Percentiles rank a stretch among this genome's conserved stretches.
These are phyloP conservation scores for Melipona quadrifasciata DNA, from an alignment of 1,140 invertebrate genomes.

Conservation along the genomic window DNA sequence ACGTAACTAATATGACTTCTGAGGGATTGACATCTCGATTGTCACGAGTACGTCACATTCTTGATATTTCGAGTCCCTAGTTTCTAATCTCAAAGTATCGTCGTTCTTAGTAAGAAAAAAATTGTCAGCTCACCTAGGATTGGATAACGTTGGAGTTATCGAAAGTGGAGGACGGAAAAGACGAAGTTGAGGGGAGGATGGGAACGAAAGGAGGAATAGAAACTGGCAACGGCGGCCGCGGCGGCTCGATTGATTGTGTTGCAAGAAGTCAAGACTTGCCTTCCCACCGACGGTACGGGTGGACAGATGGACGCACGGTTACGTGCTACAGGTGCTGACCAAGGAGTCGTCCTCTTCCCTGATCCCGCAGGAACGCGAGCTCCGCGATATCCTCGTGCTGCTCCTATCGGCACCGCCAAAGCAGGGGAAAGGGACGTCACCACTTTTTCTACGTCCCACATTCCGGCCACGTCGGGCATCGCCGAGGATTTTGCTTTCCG, in stretches of 20 bases:
- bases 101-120: neutral
- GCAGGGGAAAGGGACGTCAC: constrained; percentile 50
- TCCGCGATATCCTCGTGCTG: constrained; percentile 53
- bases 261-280: constrained; percentile 69
- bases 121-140: neutral
- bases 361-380: constrained; percentile 62
- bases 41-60: neutral
- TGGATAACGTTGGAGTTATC: neutral
- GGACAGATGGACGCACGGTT: constrained; percentile 72
- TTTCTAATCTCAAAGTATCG: neutral
- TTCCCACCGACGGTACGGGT: constrained; percentile 68
- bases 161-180: constrained; percentile 30
- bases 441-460: constrained; percentile 74
- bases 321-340: constrained; percentile 74
- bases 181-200: constrained; percentile 46
- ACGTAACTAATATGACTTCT: neutral
- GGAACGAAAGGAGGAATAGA: constrained; percentile 40
- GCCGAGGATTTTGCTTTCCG: constrained; percentile 68
- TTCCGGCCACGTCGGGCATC: constrained; percentile 71
- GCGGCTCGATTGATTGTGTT: constrained; percentile 76
- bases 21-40: neutral
- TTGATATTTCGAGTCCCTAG: neutral
- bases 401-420: constrained; percentile 48
- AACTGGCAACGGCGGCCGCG: constrained; percentile 39
- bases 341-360: constrained; percentile 55